These are phyloP conservation scores for Drosophila aldrichi DNA, from an alignment of 2,888 invertebrate species.

Conservation along the genomic window DNA sequence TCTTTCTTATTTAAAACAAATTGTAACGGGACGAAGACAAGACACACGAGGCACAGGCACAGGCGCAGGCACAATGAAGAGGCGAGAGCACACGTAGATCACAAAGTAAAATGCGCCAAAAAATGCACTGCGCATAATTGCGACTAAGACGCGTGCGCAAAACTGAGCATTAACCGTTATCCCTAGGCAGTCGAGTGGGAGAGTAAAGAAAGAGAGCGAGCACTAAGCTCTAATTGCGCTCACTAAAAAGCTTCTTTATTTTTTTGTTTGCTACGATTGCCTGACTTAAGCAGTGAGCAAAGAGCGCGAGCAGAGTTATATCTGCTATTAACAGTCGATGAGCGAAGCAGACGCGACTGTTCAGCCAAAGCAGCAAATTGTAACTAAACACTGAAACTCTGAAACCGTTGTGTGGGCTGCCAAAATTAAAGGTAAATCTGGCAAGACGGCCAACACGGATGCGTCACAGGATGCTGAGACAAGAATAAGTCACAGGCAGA, in stretches of 20 bases:
- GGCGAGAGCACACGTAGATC: slow-evolving; percentile 39
- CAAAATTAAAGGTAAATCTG: slow-evolving; percentile 40
- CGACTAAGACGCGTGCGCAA: not conserved
- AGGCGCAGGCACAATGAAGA: slow-evolving; percentile 13
- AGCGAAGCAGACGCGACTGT: slow-evolving; percentile 50
- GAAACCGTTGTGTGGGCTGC: slow-evolving; percentile 33
- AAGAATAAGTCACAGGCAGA: slow-evolving; percentile 31
- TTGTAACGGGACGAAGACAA: slow-evolving; percentile 1
- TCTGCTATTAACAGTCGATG: not conserved
- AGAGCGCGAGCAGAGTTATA: not conserved
- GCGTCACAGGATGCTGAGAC: slow-evolving; percentile 33
- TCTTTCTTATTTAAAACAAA: not conserved
- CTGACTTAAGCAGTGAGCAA: not conserved
- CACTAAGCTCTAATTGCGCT: not conserved
- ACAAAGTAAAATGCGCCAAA: slow-evolving; percentile 74
- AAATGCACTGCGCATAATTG: slow-evolving; percentile 56
- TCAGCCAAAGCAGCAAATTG: slow-evolving; percentile 53
- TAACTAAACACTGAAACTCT: slow-evolving; percentile 47
- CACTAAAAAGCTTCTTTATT: not conserved
- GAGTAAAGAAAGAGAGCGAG: not conserved
- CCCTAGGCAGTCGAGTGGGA: not conserved
- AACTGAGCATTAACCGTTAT: slow-evolving; percentile 9
- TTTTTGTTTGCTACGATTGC: not conserved
- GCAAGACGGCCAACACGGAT: slow-evolving; percentile 34
- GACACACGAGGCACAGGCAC: slow-evolving; percentile 5